Evolutionary conservation across 1,140 invertebrate genomes (phyloP).

Genomic region (Schlechtendalia chinensis): DNA sequence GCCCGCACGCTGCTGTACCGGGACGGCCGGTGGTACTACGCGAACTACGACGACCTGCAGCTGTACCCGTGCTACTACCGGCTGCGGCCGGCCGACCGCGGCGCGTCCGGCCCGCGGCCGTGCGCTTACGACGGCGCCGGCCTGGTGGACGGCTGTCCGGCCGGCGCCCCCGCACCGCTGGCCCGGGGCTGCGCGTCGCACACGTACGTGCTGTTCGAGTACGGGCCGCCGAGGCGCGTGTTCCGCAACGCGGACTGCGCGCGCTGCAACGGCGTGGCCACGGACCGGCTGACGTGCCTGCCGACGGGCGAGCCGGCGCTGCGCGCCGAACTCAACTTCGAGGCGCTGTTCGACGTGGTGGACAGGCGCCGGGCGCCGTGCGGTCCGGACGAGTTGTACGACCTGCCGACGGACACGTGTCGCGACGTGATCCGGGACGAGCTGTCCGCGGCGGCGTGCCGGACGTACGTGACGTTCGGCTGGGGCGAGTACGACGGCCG

Average conservation of each 20-base stretch:
- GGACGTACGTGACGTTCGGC: neutral
- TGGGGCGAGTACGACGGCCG: neutral
- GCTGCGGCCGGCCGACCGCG: neutral
- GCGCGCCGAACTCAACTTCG: neutral
- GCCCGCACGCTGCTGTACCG: neutral
- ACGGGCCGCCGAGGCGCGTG: neutral
- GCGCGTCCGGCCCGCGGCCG: neutral
- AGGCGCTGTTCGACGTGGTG: neutral
- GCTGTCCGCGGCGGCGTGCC: neutral
- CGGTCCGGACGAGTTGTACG: neutral
- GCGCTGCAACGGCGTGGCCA: constrained; percentile 34
- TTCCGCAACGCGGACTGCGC: constrained; percentile 45
- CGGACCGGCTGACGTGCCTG: neutral
- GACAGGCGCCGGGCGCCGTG: neutral
- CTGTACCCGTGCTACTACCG: neutral
- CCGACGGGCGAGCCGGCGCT: neutral
- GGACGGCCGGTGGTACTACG: constrained; percentile 13
- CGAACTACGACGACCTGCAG: neutral
- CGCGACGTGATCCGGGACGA: constrained; percentile 25
- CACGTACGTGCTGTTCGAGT: neutral
- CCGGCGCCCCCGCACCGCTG: neutral
- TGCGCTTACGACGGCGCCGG: neutral
- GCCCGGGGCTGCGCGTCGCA: neutral
- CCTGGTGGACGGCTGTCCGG: neutral
- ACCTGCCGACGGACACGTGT: neutral